Conservation (phyloP, 2,113 vertebrate genomes). For the Grammatotria lemairii region DNA sequence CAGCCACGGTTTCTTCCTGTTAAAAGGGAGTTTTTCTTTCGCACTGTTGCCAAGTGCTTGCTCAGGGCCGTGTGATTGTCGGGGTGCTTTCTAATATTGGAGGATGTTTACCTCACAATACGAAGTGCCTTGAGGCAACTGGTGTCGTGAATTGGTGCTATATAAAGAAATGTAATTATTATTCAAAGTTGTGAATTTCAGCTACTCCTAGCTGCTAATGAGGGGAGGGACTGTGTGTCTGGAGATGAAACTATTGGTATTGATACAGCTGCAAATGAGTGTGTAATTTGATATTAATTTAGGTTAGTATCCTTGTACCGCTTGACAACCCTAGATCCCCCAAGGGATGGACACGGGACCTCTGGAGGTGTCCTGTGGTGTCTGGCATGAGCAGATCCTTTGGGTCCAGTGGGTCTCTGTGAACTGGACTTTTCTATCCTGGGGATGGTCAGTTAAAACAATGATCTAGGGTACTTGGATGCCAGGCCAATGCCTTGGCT, state of each 20-base stretch:
- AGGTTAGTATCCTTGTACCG: not conserved
- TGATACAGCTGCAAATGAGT: not conserved
- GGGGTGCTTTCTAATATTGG: not conserved
- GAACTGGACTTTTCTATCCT: not conserved
- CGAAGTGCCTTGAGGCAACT: not conserved
- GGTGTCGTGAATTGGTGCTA: accelerated
- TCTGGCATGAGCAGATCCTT: not conserved
- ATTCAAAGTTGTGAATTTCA: not conserved
- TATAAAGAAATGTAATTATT: not conserved
- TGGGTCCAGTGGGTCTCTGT: not conserved
- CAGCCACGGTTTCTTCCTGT: not conserved
- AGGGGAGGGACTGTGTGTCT: not conserved
- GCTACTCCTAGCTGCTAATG: not conserved
- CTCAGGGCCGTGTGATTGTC: not conserved
- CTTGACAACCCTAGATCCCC: not conserved
- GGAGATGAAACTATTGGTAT: not conserved
- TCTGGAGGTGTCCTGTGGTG: not conserved
- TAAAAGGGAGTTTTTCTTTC: not conserved
- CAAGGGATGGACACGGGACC: not conserved
- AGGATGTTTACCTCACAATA: not conserved
- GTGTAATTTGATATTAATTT: not conserved
- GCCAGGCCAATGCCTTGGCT: not conserved
- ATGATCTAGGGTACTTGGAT: not conserved
- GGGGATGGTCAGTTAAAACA: not conserved
- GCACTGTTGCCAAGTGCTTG: not conserved